Evolutionary conservation across 2,888 invertebrate genomes (phyloP), one percentile per base, ranked within the genome.

Genomic region (Tupiocoris notatus): DNA sequence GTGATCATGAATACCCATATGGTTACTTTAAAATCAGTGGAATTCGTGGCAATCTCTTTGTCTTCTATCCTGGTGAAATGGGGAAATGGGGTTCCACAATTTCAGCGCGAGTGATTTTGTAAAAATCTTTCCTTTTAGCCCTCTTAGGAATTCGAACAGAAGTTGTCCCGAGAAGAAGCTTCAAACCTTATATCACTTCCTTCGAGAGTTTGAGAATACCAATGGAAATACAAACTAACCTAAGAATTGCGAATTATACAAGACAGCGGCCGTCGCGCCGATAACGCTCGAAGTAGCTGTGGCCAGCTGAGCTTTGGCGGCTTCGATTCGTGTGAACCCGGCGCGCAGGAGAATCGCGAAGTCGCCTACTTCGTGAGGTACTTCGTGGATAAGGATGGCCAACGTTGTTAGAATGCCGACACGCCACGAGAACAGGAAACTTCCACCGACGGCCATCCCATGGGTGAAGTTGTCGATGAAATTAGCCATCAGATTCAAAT

Each of bases 311-410:
- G 96, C 97, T 82, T 92, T 92, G 1, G 97, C 97, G 0, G 98
- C 98, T 82, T 94, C 93, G 93, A 94, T 95, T 81, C 96, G 87
- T 74, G 91, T 91, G 85, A 98, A 98, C 0, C 98, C 98, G 63
- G 94, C 92, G 80, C 89, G 91, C 75, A 99, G 86, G 56, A 99
- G 86, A 81, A 99, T 98, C 16, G 98, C 98, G 85, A 98, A 98
- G 85, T 99, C 98, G 0, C 97, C 97, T n/a, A 98, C 92, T 85
- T 99, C 98, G 83, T 99, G 98, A 0, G 98, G 98, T 77, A 99
- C 80, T 73, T 80, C 80, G 67, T 80, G 80, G 7, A 80, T 77
- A 2, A 81, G 75, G 79, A 89, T 98, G 65, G 98, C 97, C 83
- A 96, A 91, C 0, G 98, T 98, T 12, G 98, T 98, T 78, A 98